Percentiles rank a stretch among this genome's conserved stretches.
Conservation (phyloP, 2,888 invertebrate species). For the Gortyna flavago region DNA sequence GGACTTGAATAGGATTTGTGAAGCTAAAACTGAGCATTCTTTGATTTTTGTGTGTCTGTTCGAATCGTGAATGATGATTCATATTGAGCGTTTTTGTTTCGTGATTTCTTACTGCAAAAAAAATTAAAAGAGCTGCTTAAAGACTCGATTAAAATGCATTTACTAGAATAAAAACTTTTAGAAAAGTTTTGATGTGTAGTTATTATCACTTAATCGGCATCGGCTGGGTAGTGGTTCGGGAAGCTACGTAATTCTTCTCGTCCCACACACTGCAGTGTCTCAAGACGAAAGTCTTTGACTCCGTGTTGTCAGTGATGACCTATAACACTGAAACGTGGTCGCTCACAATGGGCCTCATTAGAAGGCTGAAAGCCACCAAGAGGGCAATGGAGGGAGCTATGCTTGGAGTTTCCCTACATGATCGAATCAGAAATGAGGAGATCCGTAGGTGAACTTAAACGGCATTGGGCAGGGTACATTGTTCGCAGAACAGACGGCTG, state of each 20-base stretch:
- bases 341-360: background rate
- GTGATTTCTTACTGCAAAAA: background rate
- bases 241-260: background rate
- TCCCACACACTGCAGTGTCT: background rate
- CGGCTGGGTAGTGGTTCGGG: too few species aligned
- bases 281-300: background rate
- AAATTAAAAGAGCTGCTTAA: background rate
- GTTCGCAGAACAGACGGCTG: background rate
- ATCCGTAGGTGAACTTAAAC: too few species aligned
- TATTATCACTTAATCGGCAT: background rate
- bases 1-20: slow-evolving; percentile 16
- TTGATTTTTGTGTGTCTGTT: background rate
- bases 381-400: background rate
- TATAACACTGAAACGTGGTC: background rate
- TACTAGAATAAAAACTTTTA: background rate
- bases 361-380: background rate
- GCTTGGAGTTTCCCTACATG: background rate
- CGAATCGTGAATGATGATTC: background rate
- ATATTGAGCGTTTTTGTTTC: background rate
- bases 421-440: background rate
- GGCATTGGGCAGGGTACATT: background rate
- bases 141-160: background rate
- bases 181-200: background rate
- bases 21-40: background rate
- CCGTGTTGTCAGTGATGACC: background rate